Base-by-base conservation (phyloP, 2,113 vertebrate species). In the Periophthalmodon schlosseri region DNA sequence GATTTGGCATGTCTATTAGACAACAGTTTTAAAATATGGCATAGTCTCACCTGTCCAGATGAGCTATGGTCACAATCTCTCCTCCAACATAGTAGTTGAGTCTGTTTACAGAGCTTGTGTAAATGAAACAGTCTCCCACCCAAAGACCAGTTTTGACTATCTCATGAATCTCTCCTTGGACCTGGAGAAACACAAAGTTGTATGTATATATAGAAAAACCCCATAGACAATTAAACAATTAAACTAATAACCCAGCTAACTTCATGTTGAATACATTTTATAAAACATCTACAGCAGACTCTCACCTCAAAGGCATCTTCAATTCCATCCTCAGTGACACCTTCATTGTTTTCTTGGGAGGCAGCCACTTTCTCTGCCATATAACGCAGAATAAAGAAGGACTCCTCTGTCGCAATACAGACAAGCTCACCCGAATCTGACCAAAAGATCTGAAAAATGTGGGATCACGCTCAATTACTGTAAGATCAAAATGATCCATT, bases 61-160 rank as follows among this genome's bases (percentile, higher is more conserved):
- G 98, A 86, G 98, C 98, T 88, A 99, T 98, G 11, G 98, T 99
- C 85, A 99, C 98, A 60, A 99, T 99, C 90, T 99, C 98, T 91
- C 98, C 98, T 87, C 98, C 98, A 3, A 99, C 98, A 0, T 95
- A 99, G 83, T 99, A 99, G 91, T 99, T 99, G 72, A 99, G 94
- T 83, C 98, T 95, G 94, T 99, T 99, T 77, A 99, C 97, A 78
- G 97, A 99, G 92, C 97, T 99, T 84, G 98, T 99, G 89, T 99
- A 99, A 92, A 99, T 99, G 86, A 99, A 99, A 86, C 98, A 99
- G 85, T 99, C 98, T 0, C 98, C 98, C 0, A 99, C 98, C 98
- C 98, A 99, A 63, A 99, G 91, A 1, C 97, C 98, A 6, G 97
- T 99, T 93, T 97, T 99, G 68, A 99, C 98, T 72, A 99, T 96